Base-by-base conservation (phyloP, 2,113 vertebrate genomes). In the Marcusenius ussheri region DNA sequence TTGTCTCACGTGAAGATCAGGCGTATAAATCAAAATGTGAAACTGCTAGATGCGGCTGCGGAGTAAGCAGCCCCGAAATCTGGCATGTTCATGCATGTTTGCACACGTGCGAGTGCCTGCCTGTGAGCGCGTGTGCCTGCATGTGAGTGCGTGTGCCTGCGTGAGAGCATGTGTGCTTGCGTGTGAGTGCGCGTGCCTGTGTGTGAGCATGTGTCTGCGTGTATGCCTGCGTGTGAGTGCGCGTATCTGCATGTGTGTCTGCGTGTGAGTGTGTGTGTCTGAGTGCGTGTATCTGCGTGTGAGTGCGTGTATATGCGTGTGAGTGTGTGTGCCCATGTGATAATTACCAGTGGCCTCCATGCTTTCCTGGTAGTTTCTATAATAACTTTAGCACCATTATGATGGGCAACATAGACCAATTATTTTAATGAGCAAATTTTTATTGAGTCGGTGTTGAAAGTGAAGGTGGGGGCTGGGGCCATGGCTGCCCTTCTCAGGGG, bases 1-100 rank as follows among this genome's bases (percentile, higher is more conserved):
- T 5, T 90, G 27, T 51, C 80, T 93, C 92, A 92, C 88, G 91
- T n/a, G 92, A 92, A 91, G 80, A 92, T 89, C 49, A 92, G 88
- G 58, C 24, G 86, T 0, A 88, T 31, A 35, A 45, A 88, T 56
- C 80, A 56, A 66, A 85, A 35, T 15, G 17, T 8, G 31, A 45
- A 39, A 39, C 56, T 6, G 49, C 66, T 45, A 10, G 45, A 45
- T 45, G 19, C 8, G 46, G 17, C 46, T 90, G n/a, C 21, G 13
- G 70, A 35, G 35, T 42, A 39, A 7, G 35, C 15, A 77, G 31
- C 74, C 35, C 35, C 0, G 5, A 42, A 80, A 42, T 80, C 74
- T 80, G 35, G 74, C 31, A 42, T 35, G 19, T 15, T 31, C n/a
- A 62, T n/a, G 3, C 50, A 17, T 39, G 27, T 51, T 17, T 70